Base-by-base conservation (phyloP, 2,797 vertebrate species). In the Rhinogobio ventralis region DNA sequence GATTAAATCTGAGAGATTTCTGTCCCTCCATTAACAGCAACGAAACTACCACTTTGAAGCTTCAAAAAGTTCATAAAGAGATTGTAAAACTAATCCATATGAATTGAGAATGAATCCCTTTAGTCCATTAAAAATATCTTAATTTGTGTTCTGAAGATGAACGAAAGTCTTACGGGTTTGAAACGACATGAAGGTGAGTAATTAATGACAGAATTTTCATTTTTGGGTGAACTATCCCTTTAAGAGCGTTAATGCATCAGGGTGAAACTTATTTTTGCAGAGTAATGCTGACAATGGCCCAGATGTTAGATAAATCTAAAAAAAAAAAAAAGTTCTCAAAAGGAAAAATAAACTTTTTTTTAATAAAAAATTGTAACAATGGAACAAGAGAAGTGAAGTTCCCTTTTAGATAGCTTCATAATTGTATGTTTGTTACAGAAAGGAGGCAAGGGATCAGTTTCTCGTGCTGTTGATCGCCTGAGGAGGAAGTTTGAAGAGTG, bases 401-500 rank as follows among this genome's bases (percentile, higher is more conserved):
- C 13, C 5, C 11, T 55, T 53, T 81, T 20, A 60, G 53, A n/a
- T 62, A 13, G 8, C 86, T 42, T 20, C 28, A 23, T 73, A 68
- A 75, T 30, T 82, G 23, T 42, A 33, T 76, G 45, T 76, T 45
- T 85, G 60, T 88, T 80, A 7, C 67, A 91, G 91, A 89, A 69
- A 87, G 85, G 79, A 36, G n/a, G 79, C 72, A 93, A 73, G 72
- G 69, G 30, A 15, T 28, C 68, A 20, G 69, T 82, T 6, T 79
- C 79, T 53, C 89, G 90, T 73, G 81, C 86, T 53, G 86, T 84
- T 79, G 92, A 93, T 84, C 93, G 94, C 0, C 90, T 60, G 88
- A 90, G 75, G 88, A 94, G 91, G 89, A 96, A 95, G 81, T 86
- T 95, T 69, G 94, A 95, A 90, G 92, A 95, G 30, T 89, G 91